Base-by-base conservation (phyloP, 2,113 vertebrate species). In the Cryptotis parvus region DNA sequence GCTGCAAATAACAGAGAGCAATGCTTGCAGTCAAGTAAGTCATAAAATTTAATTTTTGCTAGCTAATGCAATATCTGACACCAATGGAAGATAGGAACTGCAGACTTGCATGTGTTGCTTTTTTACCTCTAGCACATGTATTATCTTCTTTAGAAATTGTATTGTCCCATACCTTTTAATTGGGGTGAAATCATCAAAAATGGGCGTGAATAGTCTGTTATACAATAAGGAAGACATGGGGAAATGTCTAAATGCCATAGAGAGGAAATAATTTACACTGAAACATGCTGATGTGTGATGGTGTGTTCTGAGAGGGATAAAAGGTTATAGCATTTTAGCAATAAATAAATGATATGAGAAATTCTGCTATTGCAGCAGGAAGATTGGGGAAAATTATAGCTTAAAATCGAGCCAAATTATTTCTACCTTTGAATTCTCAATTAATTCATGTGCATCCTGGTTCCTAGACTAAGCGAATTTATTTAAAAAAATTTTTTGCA, bases 1-100 rank as follows among this genome's bases (percentile, higher is more conserved):
- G 3, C 31, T 4, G 3, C 2, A 12, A 52, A 52, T 58, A 5
- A 31, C 9, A 24, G 20, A 1, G 0, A 31, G 1, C 3, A 4
- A 15, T n/a, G 43, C 24, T 9, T 35, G n/a, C 37, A 70, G n/a
- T 75, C n/a, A 29, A 0, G 58, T 9, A 45, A 52, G 35, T 55
- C 78, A 79, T 9, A 6, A 24, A 16, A 65, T 18, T 86, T 49
- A 58, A 35, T 35, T 78, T 66, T 66, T 20, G 41, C 3, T n/a
- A 16, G 4, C 52, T 26, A 58, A 3, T n/a, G 2, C 12, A 37
- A 9, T 0, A 27, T 29, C 15, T 2, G 7, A 1, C 39, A 22
- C 12, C 1, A 4, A 0, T 73, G 16, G 11, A 16, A 39, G 24
- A 15, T 31, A 55, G 11, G n/a, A n/a, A n/a, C n/a, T n/a, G n/a